Base-by-base conservation (phyloP, 2,113 vertebrate genomes). In the Eira barbara region DNA sequence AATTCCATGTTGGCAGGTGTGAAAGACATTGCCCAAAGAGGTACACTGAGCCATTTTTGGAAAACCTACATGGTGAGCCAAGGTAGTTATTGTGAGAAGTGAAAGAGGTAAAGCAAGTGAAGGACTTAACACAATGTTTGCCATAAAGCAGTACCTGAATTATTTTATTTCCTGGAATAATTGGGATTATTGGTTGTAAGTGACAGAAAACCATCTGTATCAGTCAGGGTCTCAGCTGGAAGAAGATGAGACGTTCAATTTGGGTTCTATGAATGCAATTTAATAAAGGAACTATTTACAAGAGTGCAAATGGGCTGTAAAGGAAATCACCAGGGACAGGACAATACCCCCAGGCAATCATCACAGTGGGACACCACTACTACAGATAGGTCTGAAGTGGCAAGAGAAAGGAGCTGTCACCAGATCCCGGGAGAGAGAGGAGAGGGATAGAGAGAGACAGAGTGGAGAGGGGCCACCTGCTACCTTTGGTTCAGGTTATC, bases 141-240 rank as follows among this genome's bases (percentile, higher is more conserved):
- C 67, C 14, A 29, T 10, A 73, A 74, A 89, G 52, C 21, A 67
- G n/a, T 63, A 8, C 20, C 61, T 45, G 61, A 90, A 69, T 49
- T 71, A 47, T 91, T 74, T 74, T 61, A n/a, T 85, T 96, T 42
- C 79, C 83, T 31, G 4, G 74, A 85, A 55, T 94, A 82, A 83
- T 76, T 87, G 59, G 20, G 9, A 65, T 94, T 83, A 74, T 65
- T 79, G 95, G 82, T 92, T 63, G 42, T 92, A 82, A 95, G n/a
- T 67, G 80, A 96, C 83, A 59, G 94, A 89, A 47, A 94, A 10
- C 59, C 47, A 31, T 69, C 83, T 93, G 31, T 21, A 21, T 49
- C 29, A 13, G 36, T 18, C 23, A 63, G 18, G 4, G 31, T 59
- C 63, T 89, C 89, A 67, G 84, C 67, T 74, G 55, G 88, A 82